phyloP scores from a whole-genome alignment of 2,888 invertebrate genomes.

The Stegana nigrithorax region DNA sequence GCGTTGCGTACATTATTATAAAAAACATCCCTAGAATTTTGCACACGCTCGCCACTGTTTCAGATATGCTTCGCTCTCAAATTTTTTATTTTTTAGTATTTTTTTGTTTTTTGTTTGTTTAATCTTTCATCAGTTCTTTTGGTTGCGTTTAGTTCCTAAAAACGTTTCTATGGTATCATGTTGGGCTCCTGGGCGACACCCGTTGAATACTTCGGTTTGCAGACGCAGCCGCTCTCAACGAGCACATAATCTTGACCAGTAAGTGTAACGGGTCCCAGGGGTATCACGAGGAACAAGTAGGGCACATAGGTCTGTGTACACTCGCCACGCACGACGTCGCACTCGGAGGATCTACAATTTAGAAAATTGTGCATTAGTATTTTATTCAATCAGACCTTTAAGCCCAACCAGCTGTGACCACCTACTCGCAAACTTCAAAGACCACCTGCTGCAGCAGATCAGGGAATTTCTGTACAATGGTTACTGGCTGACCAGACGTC shows the following conservation, averaged over 20 bases:
- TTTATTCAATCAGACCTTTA: constrained; percentile 5
- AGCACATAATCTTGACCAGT: constrained; percentile 95
- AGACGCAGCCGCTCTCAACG: constrained; percentile 94
- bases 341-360: constrained; percentile 81
- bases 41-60: neutral
- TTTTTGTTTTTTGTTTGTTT: neutral
- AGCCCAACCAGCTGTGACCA: constrained; percentile 51
- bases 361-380: neutral
- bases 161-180: constrained; percentile 66
- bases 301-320: constrained; percentile 91
- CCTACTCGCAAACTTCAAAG: constrained; percentile 93
- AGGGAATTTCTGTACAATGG: constrained; percentile 94
- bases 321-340: constrained; percentile 88
- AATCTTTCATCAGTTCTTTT: constrained; percentile 53
- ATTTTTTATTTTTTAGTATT: no score
- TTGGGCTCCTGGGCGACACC: constrained; percentile 69
- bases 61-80: no score
- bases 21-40: neutral
- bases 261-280: constrained; percentile 88
- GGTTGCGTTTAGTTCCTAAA: constrained; percentile 37
- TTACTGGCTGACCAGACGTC: constrained; percentile 92
- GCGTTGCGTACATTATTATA: constrained; percentile 17
- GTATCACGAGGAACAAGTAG: constrained; percentile 90
- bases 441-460: constrained; percentile 92
- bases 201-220: constrained; percentile 73